Base-by-base conservation (phyloP, 2,797 vertebrate genomes). In the Sebastes dallii region DNA sequence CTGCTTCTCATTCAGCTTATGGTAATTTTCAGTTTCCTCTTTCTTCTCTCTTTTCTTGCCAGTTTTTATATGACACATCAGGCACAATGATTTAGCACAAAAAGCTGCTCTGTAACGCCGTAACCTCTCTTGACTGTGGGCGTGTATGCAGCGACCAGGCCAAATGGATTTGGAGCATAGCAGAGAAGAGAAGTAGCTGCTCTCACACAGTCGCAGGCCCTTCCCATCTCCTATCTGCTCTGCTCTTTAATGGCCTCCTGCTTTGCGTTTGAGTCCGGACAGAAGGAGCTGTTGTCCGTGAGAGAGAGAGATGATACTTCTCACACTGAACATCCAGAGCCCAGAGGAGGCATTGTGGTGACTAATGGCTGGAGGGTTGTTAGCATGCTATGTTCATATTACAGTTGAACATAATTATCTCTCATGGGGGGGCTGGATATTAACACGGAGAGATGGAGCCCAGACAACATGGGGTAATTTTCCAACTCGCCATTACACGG, bases 361-460 rank as follows among this genome's bases (percentile, higher is more conserved):
- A 81, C 89, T 93, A 89, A 94, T 90, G 86, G 84, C 87, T 72
- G 73, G 73, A 86, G 88, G 75, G 91, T 90, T 75, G 84, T 94
- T 86, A 82, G 87, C 82, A 83, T 56, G 65, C 86, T 71, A 77
- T 65, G 79, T 92, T 94, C 90, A 93, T 92, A 88, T 93, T 92
- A 89, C 92, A 91, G 80, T 50, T 34, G 78, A 92, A 87, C 79
- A 83, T 92, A 93, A 94, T 94, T 86, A 91, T 83, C 65, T 79
- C 77, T 85, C 77, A 20, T 74, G 75, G 83, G 86, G 74, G 64
- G 78, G 69, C 46, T 83, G 74, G 80, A 79, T 91, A 89, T 89
- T 93, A 91, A 87, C 61, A 64, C 81, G 46, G 46, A 54, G 89
- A 92, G 86, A 93, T 84, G 22, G 61, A 29, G 62, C 73, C 64